phyloP scores from a whole-genome alignment of 2,888 invertebrate species.

The Drosophila rellima region DNA sequence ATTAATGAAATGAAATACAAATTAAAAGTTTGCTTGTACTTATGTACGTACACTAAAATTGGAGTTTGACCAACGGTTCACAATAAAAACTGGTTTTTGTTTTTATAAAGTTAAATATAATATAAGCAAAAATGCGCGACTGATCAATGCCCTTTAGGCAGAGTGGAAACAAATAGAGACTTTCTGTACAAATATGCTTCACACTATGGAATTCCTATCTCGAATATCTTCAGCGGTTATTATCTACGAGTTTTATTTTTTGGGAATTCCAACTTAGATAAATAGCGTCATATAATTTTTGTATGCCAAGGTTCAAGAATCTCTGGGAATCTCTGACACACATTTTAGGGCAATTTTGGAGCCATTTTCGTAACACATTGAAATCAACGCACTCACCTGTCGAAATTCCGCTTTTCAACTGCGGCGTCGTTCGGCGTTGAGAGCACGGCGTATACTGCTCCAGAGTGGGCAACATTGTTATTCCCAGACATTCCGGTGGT shows the following conservation, averaged over 20 bases:
- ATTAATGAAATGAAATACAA: neutral
- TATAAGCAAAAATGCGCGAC: neutral
- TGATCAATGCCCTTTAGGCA: neutral
- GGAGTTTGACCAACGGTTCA: neutral
- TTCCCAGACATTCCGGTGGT: slow-evolving; percentile 31
- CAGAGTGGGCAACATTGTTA: slow-evolving; percentile 34
- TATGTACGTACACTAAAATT: neutral
- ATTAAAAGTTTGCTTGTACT: neutral
- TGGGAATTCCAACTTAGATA: slow-evolving; percentile 1
- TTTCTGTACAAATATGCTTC: no score
- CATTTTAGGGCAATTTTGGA: slow-evolving; percentile 5
- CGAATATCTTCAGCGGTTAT: neutral
- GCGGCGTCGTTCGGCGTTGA: slow-evolving; percentile 64
- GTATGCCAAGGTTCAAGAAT: slow-evolving; percentile 7
- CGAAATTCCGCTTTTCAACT: slow-evolving; percentile 36
- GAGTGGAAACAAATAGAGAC: neutral
- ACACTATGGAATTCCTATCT: no score
- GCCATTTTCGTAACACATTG: slow-evolving; percentile 3
- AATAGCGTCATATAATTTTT: neutral
- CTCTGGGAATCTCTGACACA: neutral
- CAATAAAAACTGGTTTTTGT: slow-evolving; percentile 18
- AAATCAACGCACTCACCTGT: slow-evolving; percentile 50
- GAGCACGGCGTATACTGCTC: slow-evolving; percentile 70
- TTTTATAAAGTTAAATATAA: neutral
- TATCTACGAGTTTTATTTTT: neutral